Conservation (phyloP, 2,113 vertebrate genomes). For the Mormoops blainvillei region DNA sequence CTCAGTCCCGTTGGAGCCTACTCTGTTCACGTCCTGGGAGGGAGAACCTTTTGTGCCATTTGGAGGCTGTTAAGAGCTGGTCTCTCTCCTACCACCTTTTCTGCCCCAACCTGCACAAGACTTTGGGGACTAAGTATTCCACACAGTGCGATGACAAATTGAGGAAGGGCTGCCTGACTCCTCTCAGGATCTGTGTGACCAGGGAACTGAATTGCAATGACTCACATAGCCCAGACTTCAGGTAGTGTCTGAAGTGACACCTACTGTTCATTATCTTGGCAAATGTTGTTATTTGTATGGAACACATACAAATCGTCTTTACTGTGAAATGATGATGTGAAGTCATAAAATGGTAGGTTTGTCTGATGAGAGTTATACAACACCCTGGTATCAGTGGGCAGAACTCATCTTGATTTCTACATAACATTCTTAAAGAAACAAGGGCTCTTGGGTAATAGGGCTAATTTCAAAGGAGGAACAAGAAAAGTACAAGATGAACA, state of each 20-base stretch:
- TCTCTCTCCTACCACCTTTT: neutral
- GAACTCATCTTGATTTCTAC: neutral
- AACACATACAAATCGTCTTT: neutral
- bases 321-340: neutral
- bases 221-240: neutral
- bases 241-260: neutral
- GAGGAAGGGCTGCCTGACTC: neutral
- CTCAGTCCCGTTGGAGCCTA: fast-evolving
- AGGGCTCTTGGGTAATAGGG: neutral
- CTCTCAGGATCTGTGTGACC: neutral
- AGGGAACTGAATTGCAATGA: neutral
- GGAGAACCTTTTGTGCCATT: fast-evolving
- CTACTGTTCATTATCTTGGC: neutral
- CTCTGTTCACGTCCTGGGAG: neutral
- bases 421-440: neutral
- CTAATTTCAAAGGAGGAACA: neutral
- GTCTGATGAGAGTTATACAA: neutral
- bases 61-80: neutral
- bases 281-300: neutral
- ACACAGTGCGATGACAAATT: fast-evolving
- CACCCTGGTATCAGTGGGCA: neutral
- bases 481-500: neutral
- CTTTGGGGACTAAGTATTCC: too few relatives aligned
- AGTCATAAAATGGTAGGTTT: neutral
- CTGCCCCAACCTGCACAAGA: neutral